Percentiles rank a stretch among this genome's conserved stretches.
These are phyloP conservation scores for Xenus cinereus DNA, from an alignment of 2,113 vertebrate genomes.

Conservation along the genomic window DNA sequence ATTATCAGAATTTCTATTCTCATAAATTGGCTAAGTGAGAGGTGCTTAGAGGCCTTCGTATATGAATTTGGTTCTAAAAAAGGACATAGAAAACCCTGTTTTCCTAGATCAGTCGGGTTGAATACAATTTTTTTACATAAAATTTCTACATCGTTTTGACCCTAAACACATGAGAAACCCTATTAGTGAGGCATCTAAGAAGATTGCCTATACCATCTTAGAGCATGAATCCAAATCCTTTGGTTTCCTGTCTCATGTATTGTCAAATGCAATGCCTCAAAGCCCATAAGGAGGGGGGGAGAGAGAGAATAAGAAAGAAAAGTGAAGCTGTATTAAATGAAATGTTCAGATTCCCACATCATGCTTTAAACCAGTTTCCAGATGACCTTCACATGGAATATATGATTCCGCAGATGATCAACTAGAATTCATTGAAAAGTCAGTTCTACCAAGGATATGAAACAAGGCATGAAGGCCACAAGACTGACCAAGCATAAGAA, in stretches of 20 bases:
- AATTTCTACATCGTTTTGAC: neutral
- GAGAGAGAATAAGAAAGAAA: neutral
- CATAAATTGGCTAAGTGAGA: neutral
- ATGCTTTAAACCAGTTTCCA: neutral
- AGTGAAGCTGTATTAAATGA: neutral
- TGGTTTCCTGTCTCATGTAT: neutral
- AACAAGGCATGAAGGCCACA: neutral
- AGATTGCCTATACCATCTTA: neutral
- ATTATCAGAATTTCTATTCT: neutral
- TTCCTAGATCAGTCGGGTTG: neutral
- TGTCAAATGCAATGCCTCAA: neutral
- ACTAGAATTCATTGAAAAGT: neutral
- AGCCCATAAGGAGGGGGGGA: neutral
- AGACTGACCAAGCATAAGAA: neutral
- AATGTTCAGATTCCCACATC: neutral
- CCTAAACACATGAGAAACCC: neutral
- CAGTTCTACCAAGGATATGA: neutral
- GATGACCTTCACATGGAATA: neutral
- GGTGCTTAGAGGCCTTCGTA: neutral
- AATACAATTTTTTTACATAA: neutral
- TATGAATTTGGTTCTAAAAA: neutral
- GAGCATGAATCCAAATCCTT: neutral
- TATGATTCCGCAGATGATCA: neutral
- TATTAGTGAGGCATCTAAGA: neutral
- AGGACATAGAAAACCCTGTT: neutral